A percentile compares a stretch with the other conserved stretches of the same genome.
Conservation (phyloP, 2,888 invertebrate genomes). For the Erpobdella octoculata region DNA sequence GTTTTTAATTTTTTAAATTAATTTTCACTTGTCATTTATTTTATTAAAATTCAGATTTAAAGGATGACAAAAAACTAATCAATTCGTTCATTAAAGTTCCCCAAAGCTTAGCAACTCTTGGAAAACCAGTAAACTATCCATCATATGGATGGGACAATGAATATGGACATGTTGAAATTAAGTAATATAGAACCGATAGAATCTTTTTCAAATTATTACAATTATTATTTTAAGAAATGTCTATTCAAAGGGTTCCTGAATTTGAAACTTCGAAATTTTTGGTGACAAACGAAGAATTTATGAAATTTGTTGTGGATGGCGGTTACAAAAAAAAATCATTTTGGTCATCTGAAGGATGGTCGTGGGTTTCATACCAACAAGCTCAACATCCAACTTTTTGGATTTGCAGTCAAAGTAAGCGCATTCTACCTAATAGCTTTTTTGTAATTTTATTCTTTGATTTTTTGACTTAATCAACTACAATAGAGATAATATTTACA, state of each 20-base stretch:
- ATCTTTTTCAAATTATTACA: not conserved
- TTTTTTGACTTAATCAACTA: too few relatives aligned
- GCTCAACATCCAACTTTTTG: conserved; percentile 48
- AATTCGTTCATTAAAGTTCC: conserved; percentile 33
- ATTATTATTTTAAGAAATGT: not conserved
- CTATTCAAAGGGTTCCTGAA: conserved; percentile 42
- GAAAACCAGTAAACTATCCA: conserved; percentile 47
- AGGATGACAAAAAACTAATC: not conserved
- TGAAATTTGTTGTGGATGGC: conserved; percentile 45
- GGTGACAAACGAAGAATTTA: conserved; percentile 46
- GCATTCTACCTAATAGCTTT: not conserved
- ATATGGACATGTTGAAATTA: conserved; percentile 42
- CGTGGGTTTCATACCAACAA: conserved; percentile 44
- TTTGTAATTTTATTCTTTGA: not conserved
- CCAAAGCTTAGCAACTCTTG: conserved; percentile 41
- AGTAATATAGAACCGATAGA: conserved; percentile 24
- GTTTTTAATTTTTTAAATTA: too few relatives aligned
- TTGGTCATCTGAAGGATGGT: conserved; percentile 49
- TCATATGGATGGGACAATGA: conserved; percentile 52
- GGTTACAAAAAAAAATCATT: conserved; percentile 43
- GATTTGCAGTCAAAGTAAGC: conserved; percentile 44
- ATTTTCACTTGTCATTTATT: too few relatives aligned
- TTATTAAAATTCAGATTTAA: not conserved
- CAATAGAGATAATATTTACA: too few relatives aligned
- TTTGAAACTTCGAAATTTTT: conserved; percentile 47